Conservation (phyloP, 2,113 vertebrate species). For the Macrotus californicus region DNA sequence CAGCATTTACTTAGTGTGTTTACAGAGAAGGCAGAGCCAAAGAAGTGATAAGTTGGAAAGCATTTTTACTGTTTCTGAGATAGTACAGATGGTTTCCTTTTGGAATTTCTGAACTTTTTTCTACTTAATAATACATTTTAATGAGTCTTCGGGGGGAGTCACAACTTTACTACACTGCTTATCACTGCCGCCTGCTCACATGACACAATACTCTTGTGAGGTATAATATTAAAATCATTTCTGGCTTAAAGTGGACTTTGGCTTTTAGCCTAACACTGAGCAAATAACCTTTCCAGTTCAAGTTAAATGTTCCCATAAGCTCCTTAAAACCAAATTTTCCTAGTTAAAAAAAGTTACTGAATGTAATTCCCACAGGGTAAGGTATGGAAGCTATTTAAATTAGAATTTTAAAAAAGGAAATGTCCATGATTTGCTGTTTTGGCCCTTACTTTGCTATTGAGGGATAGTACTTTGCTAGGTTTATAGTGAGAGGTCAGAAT, state of each 20-base stretch:
- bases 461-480: background rate
- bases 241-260: conserved; percentile 67
- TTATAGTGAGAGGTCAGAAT: background rate
- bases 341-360: conserved; percentile 55
- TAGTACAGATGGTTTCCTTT: conserved; percentile 53
- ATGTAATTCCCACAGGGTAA: conserved; percentile 36
- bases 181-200: conserved; percentile 41
- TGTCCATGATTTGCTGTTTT: background rate
- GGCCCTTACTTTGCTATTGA: background rate
- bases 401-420: background rate
- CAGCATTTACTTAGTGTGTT: conserved; percentile 46
- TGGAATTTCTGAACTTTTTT: conserved; percentile 63
- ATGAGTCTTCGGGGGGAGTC: conserved; percentile 52
- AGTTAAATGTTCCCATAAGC: conserved; percentile 48
- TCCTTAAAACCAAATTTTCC: conserved; percentile 65
- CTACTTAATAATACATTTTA: conserved; percentile 63
- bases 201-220: conserved; percentile 66
- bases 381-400: conserved; percentile 45
- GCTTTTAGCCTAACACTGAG: conserved; percentile 62
- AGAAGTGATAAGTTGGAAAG: conserved; percentile 46
- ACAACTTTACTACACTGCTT: conserved; percentile 61
- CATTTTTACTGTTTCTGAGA: conserved; percentile 57
- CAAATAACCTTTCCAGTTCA: conserved; percentile 59
- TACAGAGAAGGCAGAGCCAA: conserved; percentile 42
- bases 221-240: conserved; percentile 62